Conservation (phyloP, 2,113 vertebrate species). For the Hassar affinis region DNA sequence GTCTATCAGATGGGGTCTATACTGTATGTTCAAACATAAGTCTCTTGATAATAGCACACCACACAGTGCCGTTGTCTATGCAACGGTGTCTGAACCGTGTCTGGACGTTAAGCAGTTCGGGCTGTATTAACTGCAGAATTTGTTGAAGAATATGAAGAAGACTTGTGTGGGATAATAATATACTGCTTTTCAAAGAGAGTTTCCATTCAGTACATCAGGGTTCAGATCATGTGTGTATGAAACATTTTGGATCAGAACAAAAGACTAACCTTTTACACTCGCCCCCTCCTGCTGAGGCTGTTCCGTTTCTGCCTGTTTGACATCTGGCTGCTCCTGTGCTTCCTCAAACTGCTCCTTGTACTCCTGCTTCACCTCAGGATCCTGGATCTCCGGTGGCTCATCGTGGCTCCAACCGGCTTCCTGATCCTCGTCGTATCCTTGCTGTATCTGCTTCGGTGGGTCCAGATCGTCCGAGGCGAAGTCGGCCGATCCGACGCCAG, state of each 20-base stretch:
- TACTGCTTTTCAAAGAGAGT: no score
- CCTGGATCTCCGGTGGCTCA: conserved; percentile 37
- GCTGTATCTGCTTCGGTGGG: conserved; percentile 8
- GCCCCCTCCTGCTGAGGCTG: conserved; percentile 3
- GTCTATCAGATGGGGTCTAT: no score
- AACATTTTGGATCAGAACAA: not conserved
- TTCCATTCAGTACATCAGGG: no score
- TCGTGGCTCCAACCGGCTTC: conserved; percentile 10
- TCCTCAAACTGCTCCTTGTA: conserved; percentile 31
- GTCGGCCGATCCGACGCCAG: conserved; percentile 18
- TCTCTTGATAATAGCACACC: no score
- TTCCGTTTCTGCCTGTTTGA: conserved; percentile 8
- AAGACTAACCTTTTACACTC: conserved; percentile 29
- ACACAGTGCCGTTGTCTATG: no score
- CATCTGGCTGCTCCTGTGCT: not conserved
- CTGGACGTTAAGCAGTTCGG: no score
- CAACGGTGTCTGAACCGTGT: no score
- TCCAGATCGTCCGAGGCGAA: conserved; percentile 20
- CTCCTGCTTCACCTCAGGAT: conserved; percentile 55
- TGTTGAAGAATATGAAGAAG: no score
- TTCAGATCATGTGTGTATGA: not conserved
- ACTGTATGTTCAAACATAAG: no score
- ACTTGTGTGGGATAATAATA: no score
- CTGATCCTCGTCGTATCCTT: conserved; percentile 53
- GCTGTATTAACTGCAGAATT: no score